Evolutionary conservation across 2,113 vertebrate genomes (phyloP).

Genomic region (Cryptotis parvus): DNA sequence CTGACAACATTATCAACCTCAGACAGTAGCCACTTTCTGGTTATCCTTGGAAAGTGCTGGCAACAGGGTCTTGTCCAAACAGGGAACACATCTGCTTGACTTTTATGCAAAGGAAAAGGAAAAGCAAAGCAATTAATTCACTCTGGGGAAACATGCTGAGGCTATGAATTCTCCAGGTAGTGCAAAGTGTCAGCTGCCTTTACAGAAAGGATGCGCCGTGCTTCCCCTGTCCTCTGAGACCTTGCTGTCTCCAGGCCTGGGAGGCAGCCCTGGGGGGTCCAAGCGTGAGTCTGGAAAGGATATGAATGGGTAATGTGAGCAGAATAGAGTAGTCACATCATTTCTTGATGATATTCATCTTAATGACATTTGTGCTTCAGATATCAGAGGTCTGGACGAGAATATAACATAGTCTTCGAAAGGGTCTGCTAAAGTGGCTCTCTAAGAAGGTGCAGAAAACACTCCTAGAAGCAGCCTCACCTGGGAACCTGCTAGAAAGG

Average conservation of each 20-base stretch:
- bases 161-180: conserved; percentile 55
- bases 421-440: neutral
- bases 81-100: conserved; percentile 56
- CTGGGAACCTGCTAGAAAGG: neutral
- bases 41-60: conserved; percentile 69
- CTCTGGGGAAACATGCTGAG: conserved; percentile 59
- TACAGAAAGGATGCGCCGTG: neutral
- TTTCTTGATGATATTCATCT: neutral
- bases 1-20: conserved; percentile 80
- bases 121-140: conserved; percentile 72
- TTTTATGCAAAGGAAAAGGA: conserved; percentile 79
- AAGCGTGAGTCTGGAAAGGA: neutral
- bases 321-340: neutral
- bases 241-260: neutral
- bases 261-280: neutral
- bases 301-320: neutral
- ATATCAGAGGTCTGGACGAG: neutral
- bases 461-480: too few relatives aligned
- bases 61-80: conserved; percentile 69
- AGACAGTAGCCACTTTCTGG: conserved; percentile 76
- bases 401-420: neutral
- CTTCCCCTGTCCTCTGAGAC: conserved; percentile 42
- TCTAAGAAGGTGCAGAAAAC: neutral
- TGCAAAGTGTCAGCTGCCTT: conserved; percentile 52
- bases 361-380: neutral